These are phyloP conservation scores for Acanthis flammea DNA, from an alignment of 2,797 vertebrate genomes.

Conservation along the genomic window DNA sequence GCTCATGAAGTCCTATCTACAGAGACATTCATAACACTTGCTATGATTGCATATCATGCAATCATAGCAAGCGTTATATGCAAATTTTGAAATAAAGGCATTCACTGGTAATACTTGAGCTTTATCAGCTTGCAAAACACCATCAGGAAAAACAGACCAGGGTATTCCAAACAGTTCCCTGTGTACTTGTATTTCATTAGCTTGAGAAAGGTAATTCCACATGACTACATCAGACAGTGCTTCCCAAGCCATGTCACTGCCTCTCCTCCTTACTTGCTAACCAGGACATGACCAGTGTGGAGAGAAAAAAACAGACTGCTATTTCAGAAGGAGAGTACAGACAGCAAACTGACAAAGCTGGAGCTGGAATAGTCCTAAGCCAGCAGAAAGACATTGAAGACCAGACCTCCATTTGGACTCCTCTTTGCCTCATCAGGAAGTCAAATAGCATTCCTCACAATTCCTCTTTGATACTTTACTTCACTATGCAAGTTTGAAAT, in stretches of 20 bases:
- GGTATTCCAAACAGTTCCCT: background rate
- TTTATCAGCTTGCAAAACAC: background rate
- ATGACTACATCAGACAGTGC: background rate
- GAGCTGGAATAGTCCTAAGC: background rate
- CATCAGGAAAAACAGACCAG: background rate
- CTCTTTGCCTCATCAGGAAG: background rate
- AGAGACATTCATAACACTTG: background rate
- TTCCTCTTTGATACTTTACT: background rate
- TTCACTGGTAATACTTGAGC: background rate
- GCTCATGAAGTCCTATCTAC: background rate
- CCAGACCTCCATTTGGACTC: background rate
- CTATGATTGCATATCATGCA: no score
- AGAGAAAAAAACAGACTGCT: background rate
- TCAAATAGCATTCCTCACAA: background rate
- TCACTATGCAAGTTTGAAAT: background rate
- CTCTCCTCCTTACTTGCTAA: background rate
- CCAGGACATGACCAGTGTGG: background rate
- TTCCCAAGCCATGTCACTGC: background rate
- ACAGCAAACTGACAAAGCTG: background rate
- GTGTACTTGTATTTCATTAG: background rate
- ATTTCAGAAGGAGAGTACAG: background rate
- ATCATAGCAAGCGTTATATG: background rate
- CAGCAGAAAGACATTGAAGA: background rate
- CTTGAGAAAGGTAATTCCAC: background rate
- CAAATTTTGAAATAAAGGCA: background rate